Base-by-base conservation (phyloP, 2,888 invertebrate species). In the Leucozona laternaria region DNA sequence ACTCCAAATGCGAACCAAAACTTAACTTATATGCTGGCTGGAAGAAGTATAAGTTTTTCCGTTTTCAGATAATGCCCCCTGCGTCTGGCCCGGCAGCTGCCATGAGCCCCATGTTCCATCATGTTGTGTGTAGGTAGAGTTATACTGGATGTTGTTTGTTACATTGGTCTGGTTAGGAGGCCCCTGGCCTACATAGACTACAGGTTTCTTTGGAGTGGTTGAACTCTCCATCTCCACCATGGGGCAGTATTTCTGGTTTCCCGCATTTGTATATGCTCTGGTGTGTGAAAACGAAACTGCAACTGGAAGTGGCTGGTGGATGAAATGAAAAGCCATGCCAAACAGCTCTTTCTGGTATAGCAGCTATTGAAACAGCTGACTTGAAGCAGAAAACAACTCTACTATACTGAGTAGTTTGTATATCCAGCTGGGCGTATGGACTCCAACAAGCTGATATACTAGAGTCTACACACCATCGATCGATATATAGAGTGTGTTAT, bases 171-270 rank as follows among this genome's bases (percentile, higher is more conserved):
- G 81, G 85, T 86, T 81, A 81, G 81, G 76, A 78, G 78, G 85
- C 85, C 85, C 81, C 85, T 86, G 85, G 85, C 85, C 85, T 86
- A 86, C 85, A 86, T 86, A 73, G 62, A 73, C 73, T 78, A 77
- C 84, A 85, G 84, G 84, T 85, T 85, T 85, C 50, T 68, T 58
- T 58, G n/a, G 55, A 85, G 84, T 85, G 80, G 71, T 80, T 85
- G 84, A 85, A 85, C 84, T 85, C 84, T 85, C 84, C 66, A 76
- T 79, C 62, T 55, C 79, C 62, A 66, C 70, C 62, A 15, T 48
- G 62, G 53, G 53, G 48, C 60, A 48, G 76, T 60, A 71, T 80
- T 81, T 86, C 85, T 81, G 85, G 85, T 86, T 86, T 85, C 68
- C 45, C n/a, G 1, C 37, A 20, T 66, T 20, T 8, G 25, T 15